These are phyloP conservation scores for Dascyllus trimaculatus DNA, from an alignment of 2,113 vertebrate genomes.

Conservation along the genomic window DNA sequence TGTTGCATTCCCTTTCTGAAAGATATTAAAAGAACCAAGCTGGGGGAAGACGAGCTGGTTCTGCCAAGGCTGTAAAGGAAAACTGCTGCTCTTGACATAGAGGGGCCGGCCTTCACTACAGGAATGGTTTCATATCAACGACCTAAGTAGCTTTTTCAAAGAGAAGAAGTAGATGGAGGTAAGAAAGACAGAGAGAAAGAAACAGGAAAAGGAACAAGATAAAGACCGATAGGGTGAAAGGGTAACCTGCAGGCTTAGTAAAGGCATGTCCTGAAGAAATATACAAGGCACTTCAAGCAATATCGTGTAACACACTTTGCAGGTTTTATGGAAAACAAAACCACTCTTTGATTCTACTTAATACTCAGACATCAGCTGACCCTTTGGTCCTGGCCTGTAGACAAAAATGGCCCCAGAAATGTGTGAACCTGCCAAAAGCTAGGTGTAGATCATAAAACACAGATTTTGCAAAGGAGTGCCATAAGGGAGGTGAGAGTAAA, in stretches of 20 bases:
- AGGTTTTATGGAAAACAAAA: constrained; percentile 44
- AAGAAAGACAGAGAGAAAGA: neutral
- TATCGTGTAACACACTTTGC: constrained; percentile 50
- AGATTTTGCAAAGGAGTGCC: constrained; percentile 62
- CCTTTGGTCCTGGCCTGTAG: constrained; percentile 35
- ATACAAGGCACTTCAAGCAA: constrained; percentile 41
- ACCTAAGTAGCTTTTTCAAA: constrained; percentile 41
- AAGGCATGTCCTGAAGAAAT: constrained; percentile 62
- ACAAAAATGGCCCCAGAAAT: constrained; percentile 42
- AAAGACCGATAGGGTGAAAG: constrained; percentile 26
- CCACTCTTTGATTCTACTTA: constrained; percentile 61
- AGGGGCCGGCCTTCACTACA: constrained; percentile 38
- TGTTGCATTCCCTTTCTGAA: constrained; percentile 30
- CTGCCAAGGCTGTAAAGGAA: constrained; percentile 35
- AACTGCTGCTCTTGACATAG: constrained; percentile 51
- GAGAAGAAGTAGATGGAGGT: constrained; percentile 34
- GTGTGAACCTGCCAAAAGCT: constrained; percentile 43
- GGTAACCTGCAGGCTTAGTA: constrained; percentile 29
- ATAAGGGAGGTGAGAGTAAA: constrained; percentile 34
- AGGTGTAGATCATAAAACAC: constrained; percentile 62
- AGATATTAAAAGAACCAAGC: constrained; percentile 54
- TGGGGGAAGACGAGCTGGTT: constrained; percentile 38
- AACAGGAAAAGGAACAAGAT: constrained; percentile 12
- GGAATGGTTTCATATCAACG: constrained; percentile 35
- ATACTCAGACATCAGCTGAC: constrained; percentile 39